Percentiles rank a stretch among this genome's conserved stretches.
These are phyloP conservation scores for Drosophila formosana DNA, from an alignment of 2,888 invertebrate species.

Conservation along the genomic window DNA sequence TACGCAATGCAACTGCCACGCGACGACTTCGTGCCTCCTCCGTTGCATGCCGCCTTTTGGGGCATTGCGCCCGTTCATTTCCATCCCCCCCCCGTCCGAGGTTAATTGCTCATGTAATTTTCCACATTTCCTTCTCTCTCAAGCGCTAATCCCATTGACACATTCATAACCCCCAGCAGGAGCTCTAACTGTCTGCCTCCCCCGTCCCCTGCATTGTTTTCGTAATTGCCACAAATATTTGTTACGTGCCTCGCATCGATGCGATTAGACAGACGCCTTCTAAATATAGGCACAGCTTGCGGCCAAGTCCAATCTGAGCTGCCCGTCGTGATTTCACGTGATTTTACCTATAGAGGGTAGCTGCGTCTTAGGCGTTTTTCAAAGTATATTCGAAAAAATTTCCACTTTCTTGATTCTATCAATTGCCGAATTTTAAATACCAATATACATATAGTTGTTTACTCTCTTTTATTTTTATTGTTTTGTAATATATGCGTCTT, in stretches of 20 bases:
- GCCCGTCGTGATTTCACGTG: background rate
- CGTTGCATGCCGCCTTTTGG: too few species aligned
- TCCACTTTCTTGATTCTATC: background rate
- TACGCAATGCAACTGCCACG: slow-evolving; percentile 44
- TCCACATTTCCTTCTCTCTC: background rate
- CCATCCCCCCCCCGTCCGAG: slow-evolving; percentile 3
- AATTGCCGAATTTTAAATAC: too few species aligned
- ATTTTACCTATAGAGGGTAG: background rate
- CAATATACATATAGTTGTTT: too few species aligned
- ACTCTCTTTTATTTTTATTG: too few species aligned
- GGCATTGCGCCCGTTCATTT: too few species aligned
- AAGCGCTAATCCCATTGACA: slow-evolving; percentile 14
- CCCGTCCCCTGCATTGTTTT: background rate
- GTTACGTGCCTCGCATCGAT: slow-evolving; percentile 29
- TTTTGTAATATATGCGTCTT: too few species aligned
- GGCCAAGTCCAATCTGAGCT: slow-evolving; percentile 5
- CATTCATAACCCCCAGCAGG: background rate
- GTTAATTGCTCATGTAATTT: slow-evolving; percentile 11
- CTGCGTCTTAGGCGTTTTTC: background rate
- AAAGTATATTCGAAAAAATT: background rate
- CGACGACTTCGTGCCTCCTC: slow-evolving; percentile 30
- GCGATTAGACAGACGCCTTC: slow-evolving; percentile 43
- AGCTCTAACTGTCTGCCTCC: background rate
- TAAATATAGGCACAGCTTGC: slow-evolving; percentile 50
- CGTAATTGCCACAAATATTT: slow-evolving; percentile 47